Conservation (phyloP, 2,113 vertebrate genomes). For the Anguilla rostrata region DNA sequence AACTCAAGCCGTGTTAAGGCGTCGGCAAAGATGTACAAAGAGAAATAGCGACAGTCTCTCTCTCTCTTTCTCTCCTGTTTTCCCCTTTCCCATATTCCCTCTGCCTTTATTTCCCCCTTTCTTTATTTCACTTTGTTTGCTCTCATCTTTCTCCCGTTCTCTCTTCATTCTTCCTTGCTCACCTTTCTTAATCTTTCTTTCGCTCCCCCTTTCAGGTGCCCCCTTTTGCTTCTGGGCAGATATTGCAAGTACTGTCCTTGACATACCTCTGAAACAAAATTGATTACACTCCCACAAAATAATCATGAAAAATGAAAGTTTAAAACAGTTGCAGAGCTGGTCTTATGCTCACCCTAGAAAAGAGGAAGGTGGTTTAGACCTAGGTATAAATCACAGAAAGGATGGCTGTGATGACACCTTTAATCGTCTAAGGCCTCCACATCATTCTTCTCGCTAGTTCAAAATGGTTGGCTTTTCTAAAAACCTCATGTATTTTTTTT, state of each 20-base stretch:
- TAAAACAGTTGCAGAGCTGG: constrained; percentile 6
- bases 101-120: neutral
- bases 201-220: neutral
- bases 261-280: neutral
- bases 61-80: neutral
- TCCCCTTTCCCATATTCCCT: neutral
- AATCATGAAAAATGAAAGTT: constrained; percentile 17
- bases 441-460: neutral
- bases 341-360: neutral
- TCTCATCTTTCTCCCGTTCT: constrained; percentile 1
- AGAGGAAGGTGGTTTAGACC: neutral
- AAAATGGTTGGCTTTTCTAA: neutral
- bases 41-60: neutral
- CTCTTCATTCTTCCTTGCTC: neutral
- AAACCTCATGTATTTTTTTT: neutral
- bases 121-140: neutral
- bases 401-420: neutral
- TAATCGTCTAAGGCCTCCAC: neutral
- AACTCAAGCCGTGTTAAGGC: constrained; percentile 31
- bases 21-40: constrained; percentile 28
- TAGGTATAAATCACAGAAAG: constrained; percentile 1
- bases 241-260: neutral
- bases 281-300: constrained; percentile 8
- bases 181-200: neutral
- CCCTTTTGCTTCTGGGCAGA: neutral